A percentile compares a stretch with the other conserved stretches of the same genome.
Conservation (phyloP, 2,113 vertebrate species). For the Pelmatolapia mariae region DNA sequence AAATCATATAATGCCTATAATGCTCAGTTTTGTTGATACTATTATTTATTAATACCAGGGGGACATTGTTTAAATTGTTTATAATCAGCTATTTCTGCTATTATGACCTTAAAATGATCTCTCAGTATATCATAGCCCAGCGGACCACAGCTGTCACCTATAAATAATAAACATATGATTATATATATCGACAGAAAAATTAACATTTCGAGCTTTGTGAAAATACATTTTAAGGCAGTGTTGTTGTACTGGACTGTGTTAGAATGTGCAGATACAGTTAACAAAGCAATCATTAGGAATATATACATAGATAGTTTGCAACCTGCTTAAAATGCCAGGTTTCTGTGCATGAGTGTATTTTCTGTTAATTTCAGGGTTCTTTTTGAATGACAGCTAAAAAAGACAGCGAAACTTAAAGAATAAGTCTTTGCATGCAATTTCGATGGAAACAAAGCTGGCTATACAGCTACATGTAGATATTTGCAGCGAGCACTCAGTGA, state of each 20-base stretch:
- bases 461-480: neutral
- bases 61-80: neutral
- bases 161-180: neutral
- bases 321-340: neutral
- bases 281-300: neutral
- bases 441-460: neutral
- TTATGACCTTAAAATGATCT: neutral
- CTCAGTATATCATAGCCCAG: neutral
- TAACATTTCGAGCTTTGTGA: neutral
- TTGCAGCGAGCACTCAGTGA: neutral
- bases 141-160: neutral
- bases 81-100: neutral
- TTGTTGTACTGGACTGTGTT: neutral
- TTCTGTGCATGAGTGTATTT: neutral
- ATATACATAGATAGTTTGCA: neutral
- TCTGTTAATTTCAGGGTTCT: neutral
- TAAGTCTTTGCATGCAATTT: neutral
- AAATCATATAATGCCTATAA: neutral
- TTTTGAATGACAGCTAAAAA: neutral
- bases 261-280: neutral
- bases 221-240: neutral
- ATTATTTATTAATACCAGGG: neutral
- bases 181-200: neutral
- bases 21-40: neutral
- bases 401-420: neutral